Conservation (phyloP, 2,888 invertebrate genomes). For the Harpalus rufipes region DNA sequence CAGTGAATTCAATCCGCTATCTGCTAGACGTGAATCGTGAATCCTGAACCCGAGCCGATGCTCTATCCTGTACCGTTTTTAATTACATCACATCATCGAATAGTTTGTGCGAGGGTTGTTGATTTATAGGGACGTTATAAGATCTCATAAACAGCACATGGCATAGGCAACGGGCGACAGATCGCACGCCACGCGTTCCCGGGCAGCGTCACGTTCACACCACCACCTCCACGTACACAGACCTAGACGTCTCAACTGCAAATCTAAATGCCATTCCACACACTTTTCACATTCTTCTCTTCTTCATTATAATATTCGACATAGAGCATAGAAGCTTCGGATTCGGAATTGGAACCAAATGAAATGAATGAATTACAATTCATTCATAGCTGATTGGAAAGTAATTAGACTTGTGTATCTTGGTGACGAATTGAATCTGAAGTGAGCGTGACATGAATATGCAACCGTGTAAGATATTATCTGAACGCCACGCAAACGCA, state of each 20-base stretch:
- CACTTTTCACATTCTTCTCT: slow-evolving; percentile 2
- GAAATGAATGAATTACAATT: background rate
- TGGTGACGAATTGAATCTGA: slow-evolving; percentile 51
- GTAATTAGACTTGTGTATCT: slow-evolving; percentile 10
- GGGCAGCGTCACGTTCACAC: slow-evolving; percentile 42
- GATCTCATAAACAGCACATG: slow-evolving; percentile 79
- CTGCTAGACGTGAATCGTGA: slow-evolving; percentile 48
- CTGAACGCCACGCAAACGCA: slow-evolving; percentile 1
- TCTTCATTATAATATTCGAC: background rate
- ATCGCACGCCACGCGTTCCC: slow-evolving; percentile 30
- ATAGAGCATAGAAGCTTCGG: no score
- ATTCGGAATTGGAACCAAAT: background rate
- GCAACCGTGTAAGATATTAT: slow-evolving; percentile 58
- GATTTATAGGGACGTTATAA: slow-evolving; percentile 79
- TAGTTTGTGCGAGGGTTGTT: slow-evolving; percentile 75
- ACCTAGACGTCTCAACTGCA: slow-evolving; percentile 34
- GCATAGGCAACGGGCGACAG: slow-evolving; percentile 69
- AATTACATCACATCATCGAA: slow-evolving; percentile 62
- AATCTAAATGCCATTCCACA: slow-evolving; percentile 56
- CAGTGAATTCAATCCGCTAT: slow-evolving; percentile 19
- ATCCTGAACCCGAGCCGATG: background rate
- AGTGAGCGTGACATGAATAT: slow-evolving; percentile 61
- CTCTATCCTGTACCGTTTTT: slow-evolving; percentile 33
- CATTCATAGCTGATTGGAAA: background rate
- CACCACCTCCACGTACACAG: slow-evolving; percentile 33